phyloP scores from a whole-genome alignment of 2,113 vertebrate genomes.

The human region DNA sequence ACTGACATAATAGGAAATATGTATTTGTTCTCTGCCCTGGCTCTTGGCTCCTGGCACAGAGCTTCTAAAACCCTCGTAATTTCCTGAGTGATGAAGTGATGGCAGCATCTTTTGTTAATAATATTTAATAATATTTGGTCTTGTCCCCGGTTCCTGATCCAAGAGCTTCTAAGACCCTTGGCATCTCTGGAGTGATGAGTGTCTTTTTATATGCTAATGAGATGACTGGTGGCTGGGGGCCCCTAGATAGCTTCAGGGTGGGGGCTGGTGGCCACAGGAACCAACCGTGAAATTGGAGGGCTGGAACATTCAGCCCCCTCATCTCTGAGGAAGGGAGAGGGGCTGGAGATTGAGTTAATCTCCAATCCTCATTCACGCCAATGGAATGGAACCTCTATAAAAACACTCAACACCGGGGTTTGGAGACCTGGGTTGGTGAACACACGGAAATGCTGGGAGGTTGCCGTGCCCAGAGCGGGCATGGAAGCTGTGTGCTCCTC shows the following conservation, averaged over 20 bases:
- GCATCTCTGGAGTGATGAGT: not conserved
- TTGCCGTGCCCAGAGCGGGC: not conserved
- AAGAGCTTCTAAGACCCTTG: not conserved
- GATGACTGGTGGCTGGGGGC: not conserved
- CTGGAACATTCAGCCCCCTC: not conserved
- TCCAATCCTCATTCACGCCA: not conserved
- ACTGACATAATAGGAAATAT: not conserved
- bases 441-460: not conserved
- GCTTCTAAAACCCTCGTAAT: not conserved
- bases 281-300: not conserved
- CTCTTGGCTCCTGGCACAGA: not conserved
- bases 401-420: rapidly evolving
- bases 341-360: not conserved
- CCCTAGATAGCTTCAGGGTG: not conserved
- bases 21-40: not conserved
- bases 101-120: no score
- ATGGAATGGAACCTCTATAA: not conserved
- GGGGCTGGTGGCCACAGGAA: not conserved
- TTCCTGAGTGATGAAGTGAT: not conserved
- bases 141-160: not conserved
- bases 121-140: not conserved
- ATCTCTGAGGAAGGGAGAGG: not conserved
- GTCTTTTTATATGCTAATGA: not conserved
- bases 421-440: not conserved
- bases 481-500: not conserved